phyloP scores from a whole-genome alignment of 2,888 invertebrate species.

The Calliphora vomitoria region DNA sequence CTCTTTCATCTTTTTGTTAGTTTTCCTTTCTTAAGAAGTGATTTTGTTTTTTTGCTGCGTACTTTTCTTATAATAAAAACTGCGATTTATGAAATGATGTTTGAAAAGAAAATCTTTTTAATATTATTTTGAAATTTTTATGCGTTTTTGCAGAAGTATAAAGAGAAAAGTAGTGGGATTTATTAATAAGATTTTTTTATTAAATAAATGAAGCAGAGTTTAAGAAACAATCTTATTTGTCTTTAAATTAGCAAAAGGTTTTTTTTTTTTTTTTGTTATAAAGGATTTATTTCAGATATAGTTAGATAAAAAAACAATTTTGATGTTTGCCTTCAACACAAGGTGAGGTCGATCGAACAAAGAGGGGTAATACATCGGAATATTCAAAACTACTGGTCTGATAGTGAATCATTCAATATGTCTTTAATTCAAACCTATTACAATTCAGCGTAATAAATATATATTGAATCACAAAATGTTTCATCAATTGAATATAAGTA shows the following conservation, averaged over 20 bases:
- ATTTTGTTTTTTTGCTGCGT: constrained; percentile 19
- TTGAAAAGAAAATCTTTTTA: constrained; percentile 69
- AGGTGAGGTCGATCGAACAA: no score
- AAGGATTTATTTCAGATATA: no score
- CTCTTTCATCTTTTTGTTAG: constrained; percentile 18
- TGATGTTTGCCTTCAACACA: no score
- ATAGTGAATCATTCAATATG: no score
- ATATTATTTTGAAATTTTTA: constrained; percentile 41
- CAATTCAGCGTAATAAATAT: no score
- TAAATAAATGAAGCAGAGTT: constrained; percentile 19
- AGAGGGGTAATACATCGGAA: no score
- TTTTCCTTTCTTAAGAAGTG: constrained; percentile 10
- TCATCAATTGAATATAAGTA: no score
- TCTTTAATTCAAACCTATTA: no score
- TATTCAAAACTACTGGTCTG: no score
- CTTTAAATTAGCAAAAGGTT: neutral
- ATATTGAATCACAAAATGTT: no score
- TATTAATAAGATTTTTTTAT: constrained; percentile 26
- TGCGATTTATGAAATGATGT: constrained; percentile 55
- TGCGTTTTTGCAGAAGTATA: neutral
- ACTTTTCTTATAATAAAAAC: constrained; percentile 34
- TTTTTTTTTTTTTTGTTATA: no score
- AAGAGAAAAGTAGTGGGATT: constrained; percentile 26
- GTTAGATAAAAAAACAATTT: no score
- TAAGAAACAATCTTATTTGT: constrained; percentile 16